Conservation (phyloP, 2,888 invertebrate species). For the Alloscopus bannaensis region DNA sequence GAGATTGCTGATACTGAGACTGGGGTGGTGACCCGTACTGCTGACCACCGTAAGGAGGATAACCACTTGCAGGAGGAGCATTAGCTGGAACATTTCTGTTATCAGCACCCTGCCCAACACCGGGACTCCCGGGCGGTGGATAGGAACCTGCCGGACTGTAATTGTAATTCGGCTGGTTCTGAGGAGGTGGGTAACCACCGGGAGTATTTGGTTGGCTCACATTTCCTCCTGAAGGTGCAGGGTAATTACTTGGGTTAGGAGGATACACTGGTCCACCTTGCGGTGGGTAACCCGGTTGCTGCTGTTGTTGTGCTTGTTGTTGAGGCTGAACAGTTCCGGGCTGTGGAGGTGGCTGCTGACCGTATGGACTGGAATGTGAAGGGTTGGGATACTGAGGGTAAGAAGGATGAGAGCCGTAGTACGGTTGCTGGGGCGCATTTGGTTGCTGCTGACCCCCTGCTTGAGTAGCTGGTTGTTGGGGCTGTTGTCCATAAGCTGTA, state of each 20-base stretch:
- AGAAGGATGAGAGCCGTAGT: constrained; percentile 68
- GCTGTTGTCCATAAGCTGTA: constrained; percentile 52
- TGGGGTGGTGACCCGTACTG: constrained; percentile 67
- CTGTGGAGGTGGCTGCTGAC: constrained; percentile 69
- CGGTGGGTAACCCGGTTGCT: constrained; percentile 68
- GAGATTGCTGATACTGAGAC: constrained; percentile 70
- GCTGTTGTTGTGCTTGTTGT: constrained; percentile 63
- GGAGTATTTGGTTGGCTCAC: constrained; percentile 66
- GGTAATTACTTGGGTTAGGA: constrained; percentile 66
- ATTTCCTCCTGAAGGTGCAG: constrained; percentile 60
- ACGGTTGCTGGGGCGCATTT: constrained; percentile 59
- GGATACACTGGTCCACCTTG: constrained; percentile 69
- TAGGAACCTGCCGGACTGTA: constrained; percentile 78
- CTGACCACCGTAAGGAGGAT: constrained; percentile 64
- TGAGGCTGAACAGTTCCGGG: constrained; percentile 59
- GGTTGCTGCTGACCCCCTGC: constrained; percentile 78
- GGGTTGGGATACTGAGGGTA: constrained; percentile 71
- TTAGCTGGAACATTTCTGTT: constrained; percentile 57
- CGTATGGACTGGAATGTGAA: constrained; percentile 69
- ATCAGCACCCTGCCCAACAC: constrained; percentile 74
- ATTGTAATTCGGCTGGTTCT: constrained; percentile 78
- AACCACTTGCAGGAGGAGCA: constrained; percentile 56
- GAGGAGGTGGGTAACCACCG: constrained; percentile 76
- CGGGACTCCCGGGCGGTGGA: constrained; percentile 76
- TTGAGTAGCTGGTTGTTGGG: constrained; percentile 34